Evolutionary conservation across 2,888 invertebrate species (phyloP).

Genomic region (Schizaphis graminum): DNA sequence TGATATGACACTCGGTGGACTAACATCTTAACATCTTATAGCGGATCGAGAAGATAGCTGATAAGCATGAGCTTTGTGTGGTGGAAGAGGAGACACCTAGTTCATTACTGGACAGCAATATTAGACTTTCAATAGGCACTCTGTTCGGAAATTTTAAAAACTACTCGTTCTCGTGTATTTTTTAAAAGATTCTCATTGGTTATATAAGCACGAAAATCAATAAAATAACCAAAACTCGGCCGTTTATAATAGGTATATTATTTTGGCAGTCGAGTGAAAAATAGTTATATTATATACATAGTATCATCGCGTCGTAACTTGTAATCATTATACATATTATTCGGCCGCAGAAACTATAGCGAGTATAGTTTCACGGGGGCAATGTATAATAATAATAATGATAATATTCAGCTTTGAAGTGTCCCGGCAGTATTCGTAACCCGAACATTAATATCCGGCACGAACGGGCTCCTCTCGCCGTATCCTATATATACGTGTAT

Average conservation of each 20-base stretch:
- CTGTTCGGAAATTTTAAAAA: no score
- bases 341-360: not conserved
- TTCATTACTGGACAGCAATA: no score
- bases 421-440: slow-evolving; percentile 32
- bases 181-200: no score
- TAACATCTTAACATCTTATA: not conserved
- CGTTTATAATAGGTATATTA: not conserved
- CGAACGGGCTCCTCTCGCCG: not conserved
- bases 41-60: not conserved
- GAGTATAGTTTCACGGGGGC: not conserved
- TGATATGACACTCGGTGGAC: not conserved
- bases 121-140: no score
- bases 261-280: not conserved
- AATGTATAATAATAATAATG: not conserved
- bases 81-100: no score
- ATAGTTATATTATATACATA: not conserved
- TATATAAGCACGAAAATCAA: not conserved
- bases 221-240: not conserved
- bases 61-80: not conserved
- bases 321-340: not conserved
- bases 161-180: no score
- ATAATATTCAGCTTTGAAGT: slow-evolving; percentile 55
- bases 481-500: not conserved
- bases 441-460: slow-evolving; percentile 47
- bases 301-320: not conserved